Base-by-base conservation (phyloP, 2,797 vertebrate genomes). In the Cirrhinus molitorella region DNA sequence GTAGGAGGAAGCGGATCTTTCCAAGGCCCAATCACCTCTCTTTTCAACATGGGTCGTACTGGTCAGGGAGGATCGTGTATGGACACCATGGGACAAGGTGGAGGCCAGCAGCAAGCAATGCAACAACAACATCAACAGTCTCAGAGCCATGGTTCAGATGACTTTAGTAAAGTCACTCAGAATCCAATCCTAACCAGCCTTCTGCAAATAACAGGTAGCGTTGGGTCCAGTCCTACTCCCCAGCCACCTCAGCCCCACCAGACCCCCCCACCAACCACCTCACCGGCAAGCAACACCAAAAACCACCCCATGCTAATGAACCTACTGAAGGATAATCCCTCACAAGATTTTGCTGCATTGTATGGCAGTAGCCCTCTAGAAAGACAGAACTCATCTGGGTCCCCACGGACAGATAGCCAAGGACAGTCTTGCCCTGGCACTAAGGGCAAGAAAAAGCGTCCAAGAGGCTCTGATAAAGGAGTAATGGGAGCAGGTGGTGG, bases 231-330 rank as follows among this genome's bases (percentile, higher is more conserved):
- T 91, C 97, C 98, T 63, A 98, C 96, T 89, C 97, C 98, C 80
- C 98, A 98, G 91, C 83, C 92, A 90, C 57, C 90, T 45, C 96
- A 96, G 76, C 97, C 97, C 78, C 97, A 98, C 89, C 98, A 98
- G 90, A 99, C 98, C 49, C 97, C 98, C 79, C 98, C 98, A 55
- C 95, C 97, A 67, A 98, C 98, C 83, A 98, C 98, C 67, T 99
- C 98, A 63, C 98, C 98, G 82, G 98, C 98, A 85, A 96, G 97
- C 95, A 99, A 99, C 94, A 99, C 98, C 90, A 99, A 99, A 94
- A 99, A 99, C 91, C 98, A 99, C 92, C 98, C 98, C 87, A 99
- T 99, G 98, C 92, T 99, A 90, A 99, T 99, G 98, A 99, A 99
- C 91, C 93, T 99, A 86, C 94, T 99, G 87, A 99, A 99, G 91